These are phyloP conservation scores for Rhyacophila evoluta DNA, from an alignment of 2,888 invertebrate genomes.

Conservation along the genomic window DNA sequence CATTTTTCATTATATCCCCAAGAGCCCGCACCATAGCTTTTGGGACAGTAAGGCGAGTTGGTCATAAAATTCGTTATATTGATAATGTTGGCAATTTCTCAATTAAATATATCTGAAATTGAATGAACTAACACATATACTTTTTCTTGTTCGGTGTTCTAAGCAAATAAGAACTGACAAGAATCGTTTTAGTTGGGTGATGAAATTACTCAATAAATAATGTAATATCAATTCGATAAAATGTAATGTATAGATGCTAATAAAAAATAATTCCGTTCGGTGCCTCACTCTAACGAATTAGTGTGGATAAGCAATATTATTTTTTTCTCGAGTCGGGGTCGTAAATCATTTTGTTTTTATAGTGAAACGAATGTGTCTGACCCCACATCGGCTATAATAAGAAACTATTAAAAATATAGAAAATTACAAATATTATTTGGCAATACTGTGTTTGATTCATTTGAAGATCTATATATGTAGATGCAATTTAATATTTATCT, in stretches of 20 bases:
- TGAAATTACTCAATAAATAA: not conserved
- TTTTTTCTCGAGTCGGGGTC: not conserved
- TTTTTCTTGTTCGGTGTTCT: no score
- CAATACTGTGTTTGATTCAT: not conserved
- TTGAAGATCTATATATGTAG: no score
- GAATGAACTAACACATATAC: no score
- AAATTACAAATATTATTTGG: not conserved
- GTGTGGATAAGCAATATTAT: not conserved
- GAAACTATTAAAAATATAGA: not conserved
- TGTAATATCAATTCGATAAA: not conserved
- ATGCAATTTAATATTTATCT: no score
- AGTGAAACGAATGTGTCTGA: not conserved
- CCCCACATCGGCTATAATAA: not conserved
- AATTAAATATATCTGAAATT: no score
- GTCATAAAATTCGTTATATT: no score
- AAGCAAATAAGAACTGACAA: not conserved
- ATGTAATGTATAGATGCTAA: not conserved
- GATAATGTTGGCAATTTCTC: no score
- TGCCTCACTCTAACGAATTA: not conserved
- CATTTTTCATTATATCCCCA: no score
- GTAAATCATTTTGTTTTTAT: slow-evolving; percentile 19
- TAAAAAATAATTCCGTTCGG: not conserved
- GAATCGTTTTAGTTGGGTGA: not conserved
- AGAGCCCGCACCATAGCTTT: no score
- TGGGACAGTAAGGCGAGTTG: no score